Conservation (phyloP, 2,113 vertebrate species). For the Trogon surrucura region DNA sequence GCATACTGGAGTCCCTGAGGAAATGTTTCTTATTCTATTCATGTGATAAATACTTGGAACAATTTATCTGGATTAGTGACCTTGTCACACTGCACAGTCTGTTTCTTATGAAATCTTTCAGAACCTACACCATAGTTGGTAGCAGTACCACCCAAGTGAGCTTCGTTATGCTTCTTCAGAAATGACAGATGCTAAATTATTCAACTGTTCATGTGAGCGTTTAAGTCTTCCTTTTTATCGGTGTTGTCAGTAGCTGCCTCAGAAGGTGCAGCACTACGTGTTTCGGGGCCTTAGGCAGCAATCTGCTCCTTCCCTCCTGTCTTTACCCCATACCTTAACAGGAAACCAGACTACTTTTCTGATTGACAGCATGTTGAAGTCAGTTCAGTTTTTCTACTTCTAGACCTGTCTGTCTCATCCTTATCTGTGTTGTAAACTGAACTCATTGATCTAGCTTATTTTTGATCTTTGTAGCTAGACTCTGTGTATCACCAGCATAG, state of each 20-base stretch:
- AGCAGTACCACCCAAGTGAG: background rate
- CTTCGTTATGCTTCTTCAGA: background rate
- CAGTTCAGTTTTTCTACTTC: background rate
- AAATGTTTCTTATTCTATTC: background rate
- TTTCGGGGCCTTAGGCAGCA: background rate
- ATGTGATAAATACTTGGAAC: background rate
- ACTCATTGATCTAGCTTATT: background rate
- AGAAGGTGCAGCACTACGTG: background rate
- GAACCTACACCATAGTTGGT: background rate
- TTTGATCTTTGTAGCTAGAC: background rate
- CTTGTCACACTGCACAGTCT: background rate
- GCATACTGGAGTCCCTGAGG: background rate
- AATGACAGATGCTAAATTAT: background rate
- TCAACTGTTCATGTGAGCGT: background rate
- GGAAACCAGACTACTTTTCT: background rate
- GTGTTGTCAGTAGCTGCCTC: background rate
- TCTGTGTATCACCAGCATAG: background rate
- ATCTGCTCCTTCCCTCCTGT: background rate
- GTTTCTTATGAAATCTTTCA: background rate
- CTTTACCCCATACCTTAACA: background rate
- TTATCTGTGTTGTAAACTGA: background rate
- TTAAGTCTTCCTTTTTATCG: background rate
- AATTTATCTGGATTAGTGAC: background rate
- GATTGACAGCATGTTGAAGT: background rate
- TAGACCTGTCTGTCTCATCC: background rate